phyloP scores from a whole-genome alignment of 2,888 invertebrate genomes.

The Barypeithes pellucidus region DNA sequence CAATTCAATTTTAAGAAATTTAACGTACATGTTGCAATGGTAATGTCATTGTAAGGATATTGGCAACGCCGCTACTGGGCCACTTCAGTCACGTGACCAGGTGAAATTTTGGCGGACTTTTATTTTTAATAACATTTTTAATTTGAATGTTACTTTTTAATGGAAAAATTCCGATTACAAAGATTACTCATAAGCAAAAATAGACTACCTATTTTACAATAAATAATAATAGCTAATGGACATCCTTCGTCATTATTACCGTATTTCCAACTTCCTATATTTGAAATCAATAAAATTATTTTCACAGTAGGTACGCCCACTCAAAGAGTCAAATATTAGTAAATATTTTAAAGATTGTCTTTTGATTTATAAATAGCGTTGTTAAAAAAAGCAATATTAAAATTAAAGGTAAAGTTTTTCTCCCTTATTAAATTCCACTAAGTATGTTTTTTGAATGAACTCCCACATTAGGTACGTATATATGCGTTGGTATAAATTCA shows the following conservation, averaged over 20 bases:
- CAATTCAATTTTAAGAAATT: too few species aligned
- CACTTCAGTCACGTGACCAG: conserved; percentile 14
- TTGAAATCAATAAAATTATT: conserved; percentile 14
- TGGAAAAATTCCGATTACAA: background rate
- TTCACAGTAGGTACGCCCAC: conserved; percentile 17
- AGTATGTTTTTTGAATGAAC: too few species aligned
- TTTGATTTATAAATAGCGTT: background rate
- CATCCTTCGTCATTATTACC: background rate
- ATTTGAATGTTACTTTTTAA: background rate
- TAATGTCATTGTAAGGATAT: too few species aligned
- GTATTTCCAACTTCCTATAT: background rate
- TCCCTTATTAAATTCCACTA: too few species aligned
- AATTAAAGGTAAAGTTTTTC: too few species aligned
- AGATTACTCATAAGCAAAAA: background rate
- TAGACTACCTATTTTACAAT: background rate
- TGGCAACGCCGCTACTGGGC: background rate
- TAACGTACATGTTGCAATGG: too few species aligned
- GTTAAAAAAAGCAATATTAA: background rate
- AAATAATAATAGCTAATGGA: background rate
- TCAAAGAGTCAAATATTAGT: background rate
- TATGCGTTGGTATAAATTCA: too few species aligned
- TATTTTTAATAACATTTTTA: background rate
- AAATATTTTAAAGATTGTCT: background rate
- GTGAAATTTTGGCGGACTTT: conserved; percentile 4
- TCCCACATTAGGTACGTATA: too few species aligned